Percentiles rank a stretch among this genome's conserved stretches.
phyloP scores from a whole-genome alignment of 35 echinoderm and acorn worm species.

The Ptychodera flava region DNA sequence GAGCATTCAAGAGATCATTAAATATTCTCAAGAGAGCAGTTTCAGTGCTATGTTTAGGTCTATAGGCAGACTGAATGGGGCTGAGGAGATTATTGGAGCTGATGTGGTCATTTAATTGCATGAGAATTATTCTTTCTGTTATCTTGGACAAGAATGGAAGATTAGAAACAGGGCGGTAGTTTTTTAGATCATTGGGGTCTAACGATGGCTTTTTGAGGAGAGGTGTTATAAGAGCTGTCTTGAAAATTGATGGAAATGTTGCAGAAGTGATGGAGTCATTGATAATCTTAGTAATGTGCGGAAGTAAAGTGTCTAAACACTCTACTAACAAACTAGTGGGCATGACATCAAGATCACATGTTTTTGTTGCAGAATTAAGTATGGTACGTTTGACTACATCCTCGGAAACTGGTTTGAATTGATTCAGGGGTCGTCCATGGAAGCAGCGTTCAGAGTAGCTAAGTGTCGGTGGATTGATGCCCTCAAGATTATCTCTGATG shows the following conservation, averaged over 20 bases:
- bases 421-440: neutral
- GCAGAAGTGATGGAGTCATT: neutral
- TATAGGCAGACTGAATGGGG: too few species aligned
- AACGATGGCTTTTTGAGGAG: neutral
- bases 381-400: neutral
- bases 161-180: neutral
- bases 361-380: neutral
- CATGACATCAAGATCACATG: neutral
- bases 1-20: too few species aligned
- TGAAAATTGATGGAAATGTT: neutral
- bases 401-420: neutral
- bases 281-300: neutral
- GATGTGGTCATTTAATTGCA: neutral
- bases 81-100: neutral
- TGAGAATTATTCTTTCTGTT: neutral
- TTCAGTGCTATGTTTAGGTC: too few species aligned
- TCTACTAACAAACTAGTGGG: neutral
- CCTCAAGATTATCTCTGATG: neutral
- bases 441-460: neutral
- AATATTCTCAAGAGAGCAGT: too few species aligned
- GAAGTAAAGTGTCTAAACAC: neutral
- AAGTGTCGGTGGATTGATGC: neutral
- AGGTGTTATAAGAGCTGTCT: neutral
- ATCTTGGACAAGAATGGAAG: neutral
- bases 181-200: neutral